A percentile compares a stretch with the other conserved stretches of the same genome.
These are phyloP conservation scores for Morphnarchus princeps DNA, from an alignment of 2,113 vertebrate genomes.

Conservation along the genomic window DNA sequence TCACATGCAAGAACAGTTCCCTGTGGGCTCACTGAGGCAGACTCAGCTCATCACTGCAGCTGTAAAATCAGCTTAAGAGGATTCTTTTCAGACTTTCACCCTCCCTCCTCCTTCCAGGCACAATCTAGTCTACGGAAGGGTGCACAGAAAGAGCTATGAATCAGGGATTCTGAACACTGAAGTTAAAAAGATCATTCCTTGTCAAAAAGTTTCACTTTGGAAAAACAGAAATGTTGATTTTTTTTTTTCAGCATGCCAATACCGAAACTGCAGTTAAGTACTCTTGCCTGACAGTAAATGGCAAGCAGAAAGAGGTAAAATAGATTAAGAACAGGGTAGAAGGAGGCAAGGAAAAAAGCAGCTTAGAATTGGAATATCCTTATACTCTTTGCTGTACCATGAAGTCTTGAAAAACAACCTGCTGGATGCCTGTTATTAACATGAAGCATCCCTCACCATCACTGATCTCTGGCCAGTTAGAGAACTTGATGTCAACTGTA, in stretches of 20 bases:
- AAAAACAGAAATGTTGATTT: neutral
- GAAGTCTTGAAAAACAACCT: neutral
- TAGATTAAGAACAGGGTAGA: neutral
- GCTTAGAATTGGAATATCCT: neutral
- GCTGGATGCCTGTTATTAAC: neutral
- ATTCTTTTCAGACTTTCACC: neutral
- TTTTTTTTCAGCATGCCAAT: neutral
- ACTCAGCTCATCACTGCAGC: neutral
- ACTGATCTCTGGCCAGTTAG: neutral
- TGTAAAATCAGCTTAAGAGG: constrained; percentile 9
- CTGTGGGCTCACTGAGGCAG: neutral
- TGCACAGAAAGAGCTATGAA: neutral
- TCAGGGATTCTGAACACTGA: neutral
- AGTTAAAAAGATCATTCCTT: neutral
- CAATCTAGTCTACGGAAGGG: neutral
- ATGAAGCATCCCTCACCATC: neutral
- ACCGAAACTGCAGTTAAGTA: neutral
- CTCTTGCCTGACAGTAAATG: neutral
- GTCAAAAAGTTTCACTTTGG: neutral
- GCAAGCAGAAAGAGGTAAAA: neutral
- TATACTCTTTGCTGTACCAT: neutral
- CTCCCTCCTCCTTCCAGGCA: neutral
- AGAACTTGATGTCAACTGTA: constrained; percentile 1
- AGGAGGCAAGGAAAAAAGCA: neutral
- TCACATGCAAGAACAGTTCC: neutral